phyloP scores from a whole-genome alignment of 2,888 invertebrate genomes.

The Spodoptera exigua region DNA sequence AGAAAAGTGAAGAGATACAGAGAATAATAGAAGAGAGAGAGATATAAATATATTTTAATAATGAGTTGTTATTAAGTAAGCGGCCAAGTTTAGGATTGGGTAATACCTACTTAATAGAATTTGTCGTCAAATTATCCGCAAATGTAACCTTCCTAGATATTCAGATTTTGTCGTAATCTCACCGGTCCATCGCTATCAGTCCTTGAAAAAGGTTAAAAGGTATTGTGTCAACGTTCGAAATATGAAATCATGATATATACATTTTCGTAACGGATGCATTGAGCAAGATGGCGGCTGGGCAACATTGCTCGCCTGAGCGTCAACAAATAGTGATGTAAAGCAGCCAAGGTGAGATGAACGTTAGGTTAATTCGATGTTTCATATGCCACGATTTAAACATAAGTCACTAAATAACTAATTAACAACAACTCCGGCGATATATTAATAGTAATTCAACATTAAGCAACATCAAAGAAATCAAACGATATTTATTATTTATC shows the following conservation, averaged over 20 bases:
- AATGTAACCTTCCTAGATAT: not conserved
- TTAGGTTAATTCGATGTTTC: constrained; percentile 20
- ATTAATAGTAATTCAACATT: too few species aligned
- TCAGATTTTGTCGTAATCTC: constrained; percentile 5
- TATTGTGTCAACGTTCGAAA: constrained; percentile 30
- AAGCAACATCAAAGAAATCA: too few species aligned
- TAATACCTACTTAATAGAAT: too few species aligned
- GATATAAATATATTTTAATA: too few species aligned
- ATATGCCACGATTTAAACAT: constrained; percentile 25
- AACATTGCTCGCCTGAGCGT: constrained; percentile 53
- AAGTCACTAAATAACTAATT: too few species aligned
- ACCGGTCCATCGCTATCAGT: not conserved
- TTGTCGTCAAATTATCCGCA: too few species aligned
- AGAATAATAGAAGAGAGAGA: too few species aligned
- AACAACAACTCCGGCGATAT: too few species aligned
- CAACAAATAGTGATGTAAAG: constrained; percentile 62
- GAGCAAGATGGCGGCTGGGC: constrained; percentile 47
- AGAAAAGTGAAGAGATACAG: too few species aligned
- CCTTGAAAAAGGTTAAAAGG: constrained; percentile 2
- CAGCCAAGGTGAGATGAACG: constrained; percentile 51
- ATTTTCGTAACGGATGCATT: constrained; percentile 54
- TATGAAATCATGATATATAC: constrained; percentile 37
- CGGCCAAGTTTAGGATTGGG: too few species aligned
- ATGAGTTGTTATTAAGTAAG: too few species aligned
- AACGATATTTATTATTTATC: too few species aligned